phyloP scores from a whole-genome alignment of 1,140 invertebrate species.

The Drosophila erecta region DNA sequence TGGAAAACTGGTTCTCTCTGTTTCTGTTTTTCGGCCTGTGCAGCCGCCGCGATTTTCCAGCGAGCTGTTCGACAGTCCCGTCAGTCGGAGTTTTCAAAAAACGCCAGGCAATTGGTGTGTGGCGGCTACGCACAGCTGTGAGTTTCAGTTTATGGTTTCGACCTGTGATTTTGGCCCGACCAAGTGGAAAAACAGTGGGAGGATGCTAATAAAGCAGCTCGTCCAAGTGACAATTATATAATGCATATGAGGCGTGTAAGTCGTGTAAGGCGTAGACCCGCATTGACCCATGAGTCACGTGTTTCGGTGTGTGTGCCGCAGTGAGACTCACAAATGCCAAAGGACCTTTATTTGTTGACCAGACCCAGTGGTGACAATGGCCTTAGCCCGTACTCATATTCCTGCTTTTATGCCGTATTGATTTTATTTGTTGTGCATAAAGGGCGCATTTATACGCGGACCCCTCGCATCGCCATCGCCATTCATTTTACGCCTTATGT shows the following conservation, averaged over 20 bases:
- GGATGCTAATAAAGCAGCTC: slow-evolving; percentile 7
- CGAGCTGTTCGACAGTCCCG: slow-evolving; percentile 37
- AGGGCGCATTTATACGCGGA: slow-evolving; percentile 18
- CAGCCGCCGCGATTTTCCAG: slow-evolving; percentile 42
- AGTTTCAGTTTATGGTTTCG: slow-evolving; percentile 1
- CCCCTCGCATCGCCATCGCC: slow-evolving; percentile 7
- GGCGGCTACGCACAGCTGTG: slow-evolving; percentile 41
- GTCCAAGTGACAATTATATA: slow-evolving; percentile 52
- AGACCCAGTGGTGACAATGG: slow-evolving; percentile 52
- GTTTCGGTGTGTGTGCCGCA: slow-evolving; percentile 7
- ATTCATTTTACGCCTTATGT: slow-evolving; percentile 59
- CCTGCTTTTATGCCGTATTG: slow-evolving; percentile 68
- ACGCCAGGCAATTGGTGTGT: slow-evolving; percentile 44
- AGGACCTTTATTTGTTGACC: slow-evolving; percentile 23
- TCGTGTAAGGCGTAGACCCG: not conserved
- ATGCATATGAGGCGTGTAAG: slow-evolving; percentile 23
- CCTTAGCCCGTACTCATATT: slow-evolving; percentile 49
- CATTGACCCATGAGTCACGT: slow-evolving; percentile 35
- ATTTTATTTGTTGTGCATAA: slow-evolving; percentile 74
- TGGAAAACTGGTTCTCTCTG: slow-evolving; percentile 36
- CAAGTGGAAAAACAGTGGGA: not conserved
- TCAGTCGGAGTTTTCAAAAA: slow-evolving; percentile 48
- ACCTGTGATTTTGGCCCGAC: not conserved
- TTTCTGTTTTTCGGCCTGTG: slow-evolving; percentile 35
- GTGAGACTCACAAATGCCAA: slow-evolving; percentile 11